Base-by-base conservation (phyloP, 2,888 invertebrate species). In the Sepioteuthis lessoniana region DNA sequence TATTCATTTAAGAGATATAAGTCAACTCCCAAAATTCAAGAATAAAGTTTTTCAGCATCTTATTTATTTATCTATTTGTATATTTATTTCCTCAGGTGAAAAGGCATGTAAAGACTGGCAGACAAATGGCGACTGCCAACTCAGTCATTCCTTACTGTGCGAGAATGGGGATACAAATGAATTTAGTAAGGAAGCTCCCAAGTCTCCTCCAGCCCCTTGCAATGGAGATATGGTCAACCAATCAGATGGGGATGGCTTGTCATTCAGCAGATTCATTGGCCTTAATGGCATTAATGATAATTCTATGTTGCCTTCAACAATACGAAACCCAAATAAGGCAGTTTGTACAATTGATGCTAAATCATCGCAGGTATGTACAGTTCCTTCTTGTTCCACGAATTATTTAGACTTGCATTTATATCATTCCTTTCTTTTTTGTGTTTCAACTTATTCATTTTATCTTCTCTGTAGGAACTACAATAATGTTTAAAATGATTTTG, bases 341-440 rank as follows among this genome's bases (percentile, higher is more conserved):
- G 98, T 98, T 7, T 98, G 98, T 95, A 98, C 98, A 50, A 98
- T 98, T 94, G 98, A 98, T 97, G 98, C 98, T 19, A 98, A 98
- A 95, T 97, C 98, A 60, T 98, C 98, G 38, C 98, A 98, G 97
- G 98, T 98, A 96, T 94, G 95, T 92, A 16, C 16, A 76, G 25
- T 91, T 92, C n/a, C 76, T 76, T 31, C n/a, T 76, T 76, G 7
- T 13, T 76, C 76, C 13, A n/a, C n/a, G 13, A 76, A 76, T 3
- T 31, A 60, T 25, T 28, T 60, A 13, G 55, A 46, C 10, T 10
- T 8, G 46, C 5, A 10, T 10, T 46, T 46, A 8, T 46, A 46
- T n/a, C n/a, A n/a, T n/a, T n/a, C n/a, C n/a, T n/a, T n/a, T n/a
- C n/a, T n/a, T n/a, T n/a, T n/a, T n/a, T n/a, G n/a, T n/a, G n/a